Base-by-base conservation (phyloP, 2,113 vertebrate species). In the Sterrhoptilus dennistouni region DNA sequence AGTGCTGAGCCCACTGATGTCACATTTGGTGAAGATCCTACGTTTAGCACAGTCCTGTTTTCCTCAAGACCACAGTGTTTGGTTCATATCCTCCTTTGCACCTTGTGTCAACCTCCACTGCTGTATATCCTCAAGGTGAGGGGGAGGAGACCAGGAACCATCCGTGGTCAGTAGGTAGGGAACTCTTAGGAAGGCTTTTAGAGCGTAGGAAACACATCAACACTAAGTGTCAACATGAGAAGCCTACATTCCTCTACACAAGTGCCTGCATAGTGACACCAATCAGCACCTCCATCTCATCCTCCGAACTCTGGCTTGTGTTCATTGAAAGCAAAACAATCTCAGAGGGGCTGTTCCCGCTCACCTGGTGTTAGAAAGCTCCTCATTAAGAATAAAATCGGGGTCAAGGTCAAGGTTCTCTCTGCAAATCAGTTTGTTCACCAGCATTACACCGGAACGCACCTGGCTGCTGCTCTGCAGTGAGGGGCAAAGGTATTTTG, bases 211-310 rank as follows among this genome's bases (percentile, higher is more conserved):
- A 94, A 84, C 2, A 56, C 77, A 29, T 71, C 82, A 87, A 91
- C 94, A 87, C 94, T 82, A 87, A 91, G 89, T 42, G 87, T 92
- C 94, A 76, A 75, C 80, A 45, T 59, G 97, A 97, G 96, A 91
- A 98, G 97, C 97, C 95, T 89, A 97, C 97, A 97, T 98, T 97
- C 97, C 97, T 97, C 33, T 97, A 98, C 97, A 98, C 97, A 98
- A 98, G 98, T 98, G 98, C 98, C 98, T 98, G 97, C 97, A 97
- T 97, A 95, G 97, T 96, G 97, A 98, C 97, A 96, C 96, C 93
- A 96, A 96, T 96, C 97, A 97, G 97, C 97, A 96, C 97, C 96
- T 95, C 97, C 96, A 98, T 92, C 89, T 96, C 97, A 97, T 97
- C 96, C 97, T 74, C 95, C 20, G 78, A 88, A 89, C 94, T 97